These are phyloP conservation scores for Parapsyche elsis DNA, from an alignment of 1,140 invertebrate genomes.

Conservation along the genomic window DNA sequence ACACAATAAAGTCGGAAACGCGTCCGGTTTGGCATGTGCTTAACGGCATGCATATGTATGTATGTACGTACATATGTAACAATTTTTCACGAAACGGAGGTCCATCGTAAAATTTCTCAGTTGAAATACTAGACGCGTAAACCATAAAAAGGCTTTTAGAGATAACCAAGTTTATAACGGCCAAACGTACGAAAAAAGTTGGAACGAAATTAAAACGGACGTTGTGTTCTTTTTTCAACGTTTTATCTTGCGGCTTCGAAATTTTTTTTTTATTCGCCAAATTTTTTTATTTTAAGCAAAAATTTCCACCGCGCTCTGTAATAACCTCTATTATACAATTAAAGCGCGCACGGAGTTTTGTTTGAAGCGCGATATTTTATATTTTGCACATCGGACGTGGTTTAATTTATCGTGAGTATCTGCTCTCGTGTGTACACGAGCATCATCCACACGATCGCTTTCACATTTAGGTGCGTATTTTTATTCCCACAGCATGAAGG, in stretches of 20 bases:
- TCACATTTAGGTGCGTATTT: neutral
- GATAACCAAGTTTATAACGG: slow-evolving; percentile 44
- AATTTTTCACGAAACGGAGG: slow-evolving; percentile 14
- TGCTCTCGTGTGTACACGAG: neutral
- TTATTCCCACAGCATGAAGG: neutral
- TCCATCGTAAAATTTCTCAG: slow-evolving; percentile 38
- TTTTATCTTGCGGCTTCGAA: slow-evolving; percentile 17
- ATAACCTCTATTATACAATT: too few species aligned
- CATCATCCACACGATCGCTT: neutral
- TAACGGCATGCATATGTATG: neutral
- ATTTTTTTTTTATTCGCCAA: neutral
- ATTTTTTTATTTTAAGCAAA: slow-evolving; percentile 4
- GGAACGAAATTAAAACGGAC: slow-evolving; percentile 40
- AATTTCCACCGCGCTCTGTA: neutral
- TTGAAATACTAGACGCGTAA: slow-evolving; percentile 42
- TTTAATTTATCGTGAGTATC: too few species aligned
- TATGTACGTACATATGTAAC: neutral
- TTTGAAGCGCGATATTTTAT: too few species aligned
- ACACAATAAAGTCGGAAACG: neutral
- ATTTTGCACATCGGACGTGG: too few species aligned
- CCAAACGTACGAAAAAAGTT: slow-evolving; percentile 37
- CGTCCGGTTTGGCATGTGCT: neutral
- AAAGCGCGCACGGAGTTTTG: too few species aligned
- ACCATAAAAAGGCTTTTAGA: slow-evolving; percentile 47
- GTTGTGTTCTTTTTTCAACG: slow-evolving; percentile 5